These are phyloP conservation scores for Mirza zaza DNA, from an alignment of 2,113 vertebrate genomes.

Conservation along the genomic window DNA sequence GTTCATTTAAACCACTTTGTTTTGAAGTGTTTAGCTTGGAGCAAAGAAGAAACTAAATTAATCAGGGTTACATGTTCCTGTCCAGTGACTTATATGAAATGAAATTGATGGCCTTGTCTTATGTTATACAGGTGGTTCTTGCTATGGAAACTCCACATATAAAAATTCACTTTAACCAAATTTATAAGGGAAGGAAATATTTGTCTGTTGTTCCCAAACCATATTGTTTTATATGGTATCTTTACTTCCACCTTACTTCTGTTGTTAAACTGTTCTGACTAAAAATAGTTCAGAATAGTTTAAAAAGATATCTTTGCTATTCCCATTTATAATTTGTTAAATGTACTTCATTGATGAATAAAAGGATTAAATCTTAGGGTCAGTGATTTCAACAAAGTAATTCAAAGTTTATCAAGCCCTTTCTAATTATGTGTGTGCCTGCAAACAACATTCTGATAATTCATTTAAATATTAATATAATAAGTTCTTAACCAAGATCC, in stretches of 20 bases:
- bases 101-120: not conserved
- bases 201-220: not conserved
- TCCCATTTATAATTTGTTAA: not conserved
- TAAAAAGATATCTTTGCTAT: not conserved
- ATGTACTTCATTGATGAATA: not conserved
- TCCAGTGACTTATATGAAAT: slow-evolving; percentile 4
- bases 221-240: not conserved
- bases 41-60: slow-evolving; percentile 18
- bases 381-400: not conserved
- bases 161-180: slow-evolving; percentile 1
- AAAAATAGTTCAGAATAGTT: not conserved
- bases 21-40: slow-evolving; percentile 58
- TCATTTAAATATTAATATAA: not conserved
- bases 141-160: not conserved
- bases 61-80: not conserved
- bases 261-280: not conserved
- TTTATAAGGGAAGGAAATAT: not conserved
- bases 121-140: not conserved
- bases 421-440: not conserved
- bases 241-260: not conserved
- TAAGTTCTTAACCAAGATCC: not conserved
- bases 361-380: not conserved
- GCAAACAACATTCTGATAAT: not conserved
- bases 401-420: not conserved
- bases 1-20: slow-evolving; percentile 43